Base-by-base conservation (phyloP, 2,797 vertebrate species). In the Anisognathus igniventris region DNA sequence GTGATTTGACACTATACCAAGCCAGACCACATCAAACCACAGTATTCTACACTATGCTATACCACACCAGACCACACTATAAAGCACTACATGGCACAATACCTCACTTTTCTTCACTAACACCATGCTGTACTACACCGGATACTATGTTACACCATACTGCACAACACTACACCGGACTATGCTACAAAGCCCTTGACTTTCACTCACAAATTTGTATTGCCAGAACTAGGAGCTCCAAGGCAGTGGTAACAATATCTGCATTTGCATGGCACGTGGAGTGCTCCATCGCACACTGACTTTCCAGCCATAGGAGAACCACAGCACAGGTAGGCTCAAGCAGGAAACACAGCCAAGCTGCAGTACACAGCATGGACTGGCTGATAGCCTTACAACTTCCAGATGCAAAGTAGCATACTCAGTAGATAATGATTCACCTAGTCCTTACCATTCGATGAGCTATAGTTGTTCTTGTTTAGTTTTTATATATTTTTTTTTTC, bases 191-290 rank as follows among this genome's bases (percentile, higher is more conserved):
- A 88, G 20, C 35, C 2, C 19, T 47, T 58, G 6, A 19, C 4
- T 53, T 90, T 47, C 42, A 31, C 30, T 74, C 13, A 6, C 23
- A 20, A 25, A 47, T 7, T 53, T 54, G 2, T 64, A 72, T 51
- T 40, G 8, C 18, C 23, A 22, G 35, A 77, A 12, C 25, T 14
- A 4, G 6, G 7, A 45, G 16, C 28, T 54, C 24, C 14, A 47
- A 87, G 50, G 9, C 20, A 30, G 6, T 18, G 10, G n/a, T 3
- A 5, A 19, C 16, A 53, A 18, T 2, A 5, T 10, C 57, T 53
- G 23, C 0, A 0, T 65, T 68, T 68, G 8, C 1, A 2, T 42
- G 45, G 18, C 7, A 16, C 1, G 0, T 47, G 19, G 9, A 65
- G 6, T 27, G 23, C 20, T 62, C n/a, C 30, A 37, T 12, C n/a